Conservation (phyloP, 64 coral and sea anemone species). For the Platygyra sinensis region DNA sequence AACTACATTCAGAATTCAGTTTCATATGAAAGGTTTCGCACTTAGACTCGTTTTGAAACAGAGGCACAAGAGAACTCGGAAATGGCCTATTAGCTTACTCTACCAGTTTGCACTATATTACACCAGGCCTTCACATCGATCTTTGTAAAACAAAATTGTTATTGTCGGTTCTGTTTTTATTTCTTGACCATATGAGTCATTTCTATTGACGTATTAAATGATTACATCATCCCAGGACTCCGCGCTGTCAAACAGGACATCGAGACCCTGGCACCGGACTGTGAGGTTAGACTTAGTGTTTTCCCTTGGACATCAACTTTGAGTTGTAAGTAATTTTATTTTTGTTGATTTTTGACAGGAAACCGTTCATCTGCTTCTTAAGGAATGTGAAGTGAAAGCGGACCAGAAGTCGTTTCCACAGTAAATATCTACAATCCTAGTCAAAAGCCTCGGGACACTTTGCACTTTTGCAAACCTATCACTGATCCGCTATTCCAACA, state of each 20-base stretch:
- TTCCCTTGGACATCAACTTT: neutral
- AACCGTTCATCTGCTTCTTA: conserved; percentile 81
- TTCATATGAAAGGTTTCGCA: too few relatives aligned
- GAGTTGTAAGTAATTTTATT: neutral
- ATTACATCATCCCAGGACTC: conserved; percentile 85
- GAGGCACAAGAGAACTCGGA: too few relatives aligned
- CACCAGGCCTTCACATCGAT: too few relatives aligned
- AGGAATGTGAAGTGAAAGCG: conserved; percentile 90
- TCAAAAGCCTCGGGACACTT: too few relatives aligned
- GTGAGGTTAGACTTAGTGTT: conserved; percentile 49
- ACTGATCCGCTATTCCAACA: too few relatives aligned
- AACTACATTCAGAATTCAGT: too few relatives aligned
- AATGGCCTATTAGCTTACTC: too few relatives aligned
- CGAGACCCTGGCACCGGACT: conserved; percentile 69
- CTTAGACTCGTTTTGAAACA: too few relatives aligned
- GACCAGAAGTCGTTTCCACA: conserved; percentile 51
- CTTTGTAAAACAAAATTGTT: neutral
- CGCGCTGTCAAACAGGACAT: conserved; percentile 87
- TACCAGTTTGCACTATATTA: too few relatives aligned
- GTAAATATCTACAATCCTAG: conserved; percentile 33
- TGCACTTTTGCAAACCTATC: too few relatives aligned
- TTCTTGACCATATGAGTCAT: conserved; percentile 80
- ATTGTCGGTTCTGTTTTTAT: neutral
- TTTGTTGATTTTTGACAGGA: conserved; percentile 59
- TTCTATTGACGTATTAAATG: conserved; percentile 79